phyloP scores from a whole-genome alignment of 2,113 vertebrate species.

The Platycercus adscitus region DNA sequence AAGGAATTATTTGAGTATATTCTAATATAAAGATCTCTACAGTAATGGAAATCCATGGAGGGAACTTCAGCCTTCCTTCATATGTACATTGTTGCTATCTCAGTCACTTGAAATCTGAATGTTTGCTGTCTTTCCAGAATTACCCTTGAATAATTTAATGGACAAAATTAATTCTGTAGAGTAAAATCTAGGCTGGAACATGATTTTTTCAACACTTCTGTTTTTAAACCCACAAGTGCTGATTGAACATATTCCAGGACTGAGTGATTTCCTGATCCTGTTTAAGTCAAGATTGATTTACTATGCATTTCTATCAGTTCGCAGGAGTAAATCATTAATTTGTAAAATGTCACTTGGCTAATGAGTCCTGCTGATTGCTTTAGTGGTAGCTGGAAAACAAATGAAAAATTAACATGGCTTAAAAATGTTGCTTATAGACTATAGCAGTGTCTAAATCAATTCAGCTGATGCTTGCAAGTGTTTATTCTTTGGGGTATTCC shows the following conservation, averaged over 20 bases:
- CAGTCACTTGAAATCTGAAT: neutral
- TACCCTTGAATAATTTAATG: neutral
- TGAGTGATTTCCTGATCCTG: neutral
- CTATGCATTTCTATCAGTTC: neutral
- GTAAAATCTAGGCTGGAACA: neutral
- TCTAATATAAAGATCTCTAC: neutral
- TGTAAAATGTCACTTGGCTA: conserved; percentile 12
- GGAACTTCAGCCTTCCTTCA: neutral
- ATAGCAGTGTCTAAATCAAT: neutral
- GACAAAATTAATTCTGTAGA: neutral
- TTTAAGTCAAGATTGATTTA: conserved; percentile 42
- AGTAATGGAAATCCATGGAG: neutral
- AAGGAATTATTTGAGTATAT: neutral
- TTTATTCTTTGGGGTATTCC: neutral
- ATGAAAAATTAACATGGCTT: neutral
- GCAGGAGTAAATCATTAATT: conserved; percentile 5
- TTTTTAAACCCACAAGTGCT: neutral
- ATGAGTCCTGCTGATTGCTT: conserved; percentile 35
- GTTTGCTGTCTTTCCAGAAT: conserved; percentile 1
- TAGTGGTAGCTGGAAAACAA: neutral
- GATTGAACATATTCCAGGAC: neutral
- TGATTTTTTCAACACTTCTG: neutral
- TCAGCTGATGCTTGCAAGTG: neutral
- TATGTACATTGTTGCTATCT: neutral
- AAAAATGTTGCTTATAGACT: neutral